Conservation (phyloP, 2,113 vertebrate species). For the Meriones unguiculatus region DNA sequence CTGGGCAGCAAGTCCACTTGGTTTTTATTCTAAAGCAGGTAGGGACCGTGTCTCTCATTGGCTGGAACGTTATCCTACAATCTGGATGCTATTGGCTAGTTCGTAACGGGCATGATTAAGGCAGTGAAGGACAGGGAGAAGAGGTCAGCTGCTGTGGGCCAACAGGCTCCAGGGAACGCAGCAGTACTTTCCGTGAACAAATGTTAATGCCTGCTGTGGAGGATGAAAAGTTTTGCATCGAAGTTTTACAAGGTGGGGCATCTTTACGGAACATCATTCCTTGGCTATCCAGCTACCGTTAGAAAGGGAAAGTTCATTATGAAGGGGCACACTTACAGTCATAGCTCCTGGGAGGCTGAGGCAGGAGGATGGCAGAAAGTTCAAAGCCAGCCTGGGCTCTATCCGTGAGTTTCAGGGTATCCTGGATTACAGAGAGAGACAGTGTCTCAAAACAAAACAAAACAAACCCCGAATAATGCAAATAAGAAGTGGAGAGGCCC, state of each 20-base stretch:
- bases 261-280: not conserved
- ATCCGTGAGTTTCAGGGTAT: not conserved
- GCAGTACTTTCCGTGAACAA: not conserved
- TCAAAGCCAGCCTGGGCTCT: not conserved
- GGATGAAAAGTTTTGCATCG: not conserved
- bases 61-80: not conserved
- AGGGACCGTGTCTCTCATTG: not conserved
- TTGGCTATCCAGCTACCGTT: not conserved
- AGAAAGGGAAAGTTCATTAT: not conserved
- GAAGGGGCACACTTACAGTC: not conserved
- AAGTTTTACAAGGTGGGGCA: not conserved
- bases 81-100: not conserved
- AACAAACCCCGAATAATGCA: no score
- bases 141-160: not conserved
- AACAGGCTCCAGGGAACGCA: no score
- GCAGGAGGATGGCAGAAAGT: not conserved
- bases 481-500: not conserved
- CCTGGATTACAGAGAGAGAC: not conserved
- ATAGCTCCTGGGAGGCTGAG: not conserved
- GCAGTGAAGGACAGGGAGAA: not conserved
- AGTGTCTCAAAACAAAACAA: not conserved
- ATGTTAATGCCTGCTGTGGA: fast-evolving
- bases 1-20: not conserved
- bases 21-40: not conserved
- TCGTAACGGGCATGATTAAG: not conserved